Evolutionary conservation across 2,113 vertebrate species (phyloP).

Genomic region (Pelusios castaneus): DNA sequence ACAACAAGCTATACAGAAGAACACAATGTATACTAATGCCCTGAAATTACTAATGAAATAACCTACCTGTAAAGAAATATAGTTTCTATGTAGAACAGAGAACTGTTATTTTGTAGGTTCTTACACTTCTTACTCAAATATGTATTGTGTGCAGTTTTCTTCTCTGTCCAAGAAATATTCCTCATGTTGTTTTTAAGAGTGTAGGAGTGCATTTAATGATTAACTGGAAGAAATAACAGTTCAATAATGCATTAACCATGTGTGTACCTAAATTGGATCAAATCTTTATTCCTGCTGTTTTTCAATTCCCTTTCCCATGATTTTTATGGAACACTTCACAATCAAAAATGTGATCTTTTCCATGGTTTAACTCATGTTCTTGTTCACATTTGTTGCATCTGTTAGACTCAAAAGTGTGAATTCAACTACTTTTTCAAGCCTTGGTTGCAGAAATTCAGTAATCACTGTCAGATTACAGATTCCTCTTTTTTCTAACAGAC

Average conservation of each 20-base stretch:
- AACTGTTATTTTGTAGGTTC: constrained; percentile 45
- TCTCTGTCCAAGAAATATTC: constrained; percentile 37
- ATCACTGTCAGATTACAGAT: background rate
- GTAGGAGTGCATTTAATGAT: constrained; percentile 49
- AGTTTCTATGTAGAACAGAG: constrained; percentile 29
- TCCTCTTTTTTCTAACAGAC: background rate
- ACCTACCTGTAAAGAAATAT: constrained; percentile 45
- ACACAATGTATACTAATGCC: constrained; percentile 67
- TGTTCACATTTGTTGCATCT: constrained; percentile 4
- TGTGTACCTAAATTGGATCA: constrained; percentile 41
- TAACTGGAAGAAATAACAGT: constrained; percentile 48
- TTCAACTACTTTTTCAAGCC: background rate
- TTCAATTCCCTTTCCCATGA: constrained; percentile 45
- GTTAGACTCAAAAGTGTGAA: constrained; percentile 8
- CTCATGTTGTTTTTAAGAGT: constrained; percentile 40
- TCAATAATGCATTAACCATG: constrained; percentile 53
- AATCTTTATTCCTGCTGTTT: constrained; percentile 50
- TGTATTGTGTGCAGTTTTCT: constrained; percentile 41
- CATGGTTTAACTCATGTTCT: background rate
- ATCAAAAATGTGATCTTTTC: constrained; percentile 21
- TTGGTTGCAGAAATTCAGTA: background rate
- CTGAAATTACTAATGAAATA: constrained; percentile 52
- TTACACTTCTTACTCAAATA: constrained; percentile 17
- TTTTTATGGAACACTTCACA: background rate
- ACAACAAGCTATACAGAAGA: constrained; percentile 66